These are phyloP conservation scores for Belonocnema kinseyi DNA, from an alignment of 1,140 invertebrate species.

Conservation along the genomic window DNA sequence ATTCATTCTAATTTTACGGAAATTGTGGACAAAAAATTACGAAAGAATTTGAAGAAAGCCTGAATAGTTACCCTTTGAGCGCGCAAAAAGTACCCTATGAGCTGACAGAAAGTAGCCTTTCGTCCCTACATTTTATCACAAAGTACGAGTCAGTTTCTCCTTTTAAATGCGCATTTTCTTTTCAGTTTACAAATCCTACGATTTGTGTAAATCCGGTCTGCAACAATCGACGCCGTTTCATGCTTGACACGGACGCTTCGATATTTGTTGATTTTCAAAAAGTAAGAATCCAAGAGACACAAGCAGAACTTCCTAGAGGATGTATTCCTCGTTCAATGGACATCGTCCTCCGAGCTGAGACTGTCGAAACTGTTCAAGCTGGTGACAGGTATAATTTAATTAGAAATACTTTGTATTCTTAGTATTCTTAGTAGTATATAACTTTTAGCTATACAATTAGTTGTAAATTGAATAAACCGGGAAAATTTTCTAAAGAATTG, in stretches of 20 bases:
- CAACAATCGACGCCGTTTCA: constrained; percentile 92
- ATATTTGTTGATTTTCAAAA: constrained; percentile 99
- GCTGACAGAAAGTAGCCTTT: too few relatives aligned
- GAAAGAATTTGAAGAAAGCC: too few relatives aligned
- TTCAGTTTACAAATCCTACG: constrained; percentile 91
- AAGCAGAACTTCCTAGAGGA: constrained; percentile 96
- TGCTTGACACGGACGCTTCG: constrained; percentile 95
- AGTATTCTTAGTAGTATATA: too few relatives aligned
- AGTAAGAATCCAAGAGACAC: constrained; percentile 98
- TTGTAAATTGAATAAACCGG: too few relatives aligned
- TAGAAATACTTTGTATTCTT: background rate
- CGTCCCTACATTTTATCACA: too few relatives aligned
- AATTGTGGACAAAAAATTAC: too few relatives aligned
- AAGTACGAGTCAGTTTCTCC: too few relatives aligned
- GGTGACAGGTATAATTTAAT: constrained; percentile 64
- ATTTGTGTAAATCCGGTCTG: constrained; percentile 98
- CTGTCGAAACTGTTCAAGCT: constrained; percentile 96
- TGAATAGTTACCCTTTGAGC: too few relatives aligned
- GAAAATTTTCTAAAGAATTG: too few relatives aligned
- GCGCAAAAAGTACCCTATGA: too few relatives aligned
- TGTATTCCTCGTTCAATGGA: constrained; percentile 98
- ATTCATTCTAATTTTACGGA: too few relatives aligned
- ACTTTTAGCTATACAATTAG: too few relatives aligned
- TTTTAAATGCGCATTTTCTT: constrained; percentile 18
- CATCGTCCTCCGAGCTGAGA: constrained; percentile 96